Evolutionary conservation across 2,888 invertebrate species (phyloP).

Genomic region (Endomychus coccineus): DNA sequence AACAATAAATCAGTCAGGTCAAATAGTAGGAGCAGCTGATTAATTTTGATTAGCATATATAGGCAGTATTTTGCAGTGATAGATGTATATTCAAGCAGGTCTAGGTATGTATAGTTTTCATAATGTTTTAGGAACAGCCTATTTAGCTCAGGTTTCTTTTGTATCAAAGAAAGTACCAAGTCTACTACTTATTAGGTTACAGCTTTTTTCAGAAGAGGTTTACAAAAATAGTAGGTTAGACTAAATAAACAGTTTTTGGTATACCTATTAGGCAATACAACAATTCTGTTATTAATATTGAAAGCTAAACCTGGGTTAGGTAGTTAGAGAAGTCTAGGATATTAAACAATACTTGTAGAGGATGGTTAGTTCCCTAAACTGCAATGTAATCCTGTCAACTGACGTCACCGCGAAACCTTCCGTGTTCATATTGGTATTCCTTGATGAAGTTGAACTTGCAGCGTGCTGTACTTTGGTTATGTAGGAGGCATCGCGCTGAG

Average conservation of each 20-base stretch:
- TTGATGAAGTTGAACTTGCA: too few species aligned
- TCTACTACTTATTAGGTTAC: not conserved
- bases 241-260: conserved; percentile 3
- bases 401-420: too few species aligned
- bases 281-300: conserved; percentile 15
- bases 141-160: conserved; percentile 39
- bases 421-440: too few species aligned
- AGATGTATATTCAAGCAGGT: conserved; percentile 10
- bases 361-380: too few species aligned
- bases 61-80: conserved; percentile 15
- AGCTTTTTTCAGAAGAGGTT: not conserved
- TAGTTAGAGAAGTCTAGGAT: too few species aligned
- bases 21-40: conserved; percentile 7
- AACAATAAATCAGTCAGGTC: conserved; percentile 7
- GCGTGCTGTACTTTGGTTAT: too few species aligned
- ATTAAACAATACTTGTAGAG: too few species aligned
- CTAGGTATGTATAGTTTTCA: conserved; percentile 34
- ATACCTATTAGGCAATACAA: not conserved
- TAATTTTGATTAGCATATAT: conserved; percentile 9
- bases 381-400: too few species aligned
- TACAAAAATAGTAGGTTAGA: conserved; percentile 9
- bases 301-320: conserved; percentile 38
- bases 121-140: conserved; percentile 27
- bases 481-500: too few species aligned
- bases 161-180: conserved; percentile 6